Evolutionary conservation across 2,888 invertebrate species (phyloP).

Genomic region (Rhagonycha lutea): DNA sequence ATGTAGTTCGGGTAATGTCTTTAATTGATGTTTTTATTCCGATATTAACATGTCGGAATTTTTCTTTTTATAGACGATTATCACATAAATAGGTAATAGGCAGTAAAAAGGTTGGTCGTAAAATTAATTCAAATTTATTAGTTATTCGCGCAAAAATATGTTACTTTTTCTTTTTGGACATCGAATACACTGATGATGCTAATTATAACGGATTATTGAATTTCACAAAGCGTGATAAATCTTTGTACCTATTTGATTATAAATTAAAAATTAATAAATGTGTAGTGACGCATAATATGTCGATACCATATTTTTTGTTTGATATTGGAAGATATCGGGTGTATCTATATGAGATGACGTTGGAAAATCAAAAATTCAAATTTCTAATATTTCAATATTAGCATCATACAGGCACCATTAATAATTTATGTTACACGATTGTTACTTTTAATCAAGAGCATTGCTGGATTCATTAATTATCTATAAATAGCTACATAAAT

Average conservation of each 20-base stretch:
- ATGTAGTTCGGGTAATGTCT: background rate
- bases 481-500: background rate
- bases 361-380: background rate
- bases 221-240: background rate
- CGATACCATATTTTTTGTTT: background rate
- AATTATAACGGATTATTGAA: background rate
- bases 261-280: background rate
- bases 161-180: background rate
- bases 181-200: background rate
- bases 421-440: background rate
- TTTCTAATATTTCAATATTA: background rate
- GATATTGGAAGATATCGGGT: background rate
- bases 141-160: background rate
- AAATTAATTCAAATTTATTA: background rate
- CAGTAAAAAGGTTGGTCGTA: background rate
- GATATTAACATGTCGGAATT: background rate
- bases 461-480: background rate
- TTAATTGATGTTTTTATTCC: background rate
- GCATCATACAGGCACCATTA: background rate
- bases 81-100: background rate
- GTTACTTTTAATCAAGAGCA: background rate
- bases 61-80: background rate
- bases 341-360: background rate
- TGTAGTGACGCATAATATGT: background rate
- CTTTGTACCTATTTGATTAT: background rate